These are phyloP conservation scores for Tetrao urogallus DNA, from an alignment of 2,113 vertebrate species.

Conservation along the genomic window DNA sequence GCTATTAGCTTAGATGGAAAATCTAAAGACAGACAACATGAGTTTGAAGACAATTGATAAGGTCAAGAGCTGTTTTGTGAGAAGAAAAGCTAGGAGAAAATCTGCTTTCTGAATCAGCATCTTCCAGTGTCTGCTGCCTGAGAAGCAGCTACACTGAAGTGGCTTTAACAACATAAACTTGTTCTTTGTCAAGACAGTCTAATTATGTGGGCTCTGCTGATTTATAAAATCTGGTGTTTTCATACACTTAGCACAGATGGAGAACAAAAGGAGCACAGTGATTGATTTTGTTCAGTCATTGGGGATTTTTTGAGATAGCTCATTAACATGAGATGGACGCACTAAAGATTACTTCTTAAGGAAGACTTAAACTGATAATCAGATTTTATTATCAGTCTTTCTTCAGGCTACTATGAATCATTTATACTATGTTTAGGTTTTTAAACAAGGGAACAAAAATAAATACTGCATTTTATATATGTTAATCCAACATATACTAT, in stretches of 20 bases:
- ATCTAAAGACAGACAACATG: not conserved
- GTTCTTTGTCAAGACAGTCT: not conserved
- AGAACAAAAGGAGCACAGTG: not conserved
- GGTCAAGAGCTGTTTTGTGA: not conserved
- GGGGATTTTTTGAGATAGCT: not conserved
- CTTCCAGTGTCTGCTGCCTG: not conserved
- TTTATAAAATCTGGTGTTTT: constrained; percentile 4
- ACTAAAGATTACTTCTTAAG: not conserved
- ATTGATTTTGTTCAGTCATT: not conserved
- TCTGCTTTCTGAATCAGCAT: not conserved
- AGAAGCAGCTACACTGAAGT: not conserved
- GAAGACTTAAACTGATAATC: not conserved
- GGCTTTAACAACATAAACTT: not conserved
- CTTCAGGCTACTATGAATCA: not conserved
- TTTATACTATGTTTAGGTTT: not conserved
- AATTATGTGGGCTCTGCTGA: not conserved
- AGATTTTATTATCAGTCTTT: not conserved
- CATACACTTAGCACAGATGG: not conserved
- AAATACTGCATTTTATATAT: not conserved
- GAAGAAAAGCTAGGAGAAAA: not conserved
- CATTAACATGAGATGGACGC: not conserved
- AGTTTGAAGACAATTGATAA: not conserved
- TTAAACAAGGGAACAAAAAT: not conserved
- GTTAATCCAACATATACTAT: not conserved
- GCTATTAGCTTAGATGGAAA: not conserved